Evolutionary conservation across 1,140 invertebrate genomes (phyloP).

Genomic region (Uloborus diversus): DNA sequence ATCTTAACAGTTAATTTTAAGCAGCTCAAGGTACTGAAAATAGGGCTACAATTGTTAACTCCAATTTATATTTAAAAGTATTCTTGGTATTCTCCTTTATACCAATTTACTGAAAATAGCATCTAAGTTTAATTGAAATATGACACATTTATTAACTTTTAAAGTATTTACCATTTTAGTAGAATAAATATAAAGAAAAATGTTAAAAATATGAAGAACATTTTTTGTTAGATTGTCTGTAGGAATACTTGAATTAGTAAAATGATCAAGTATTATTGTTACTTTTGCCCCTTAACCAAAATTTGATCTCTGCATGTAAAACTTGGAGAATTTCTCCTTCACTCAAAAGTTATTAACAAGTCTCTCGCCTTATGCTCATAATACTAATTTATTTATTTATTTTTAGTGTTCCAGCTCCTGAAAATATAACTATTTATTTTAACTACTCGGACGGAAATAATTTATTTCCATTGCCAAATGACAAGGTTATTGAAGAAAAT

Average conservation of each 20-base stretch:
- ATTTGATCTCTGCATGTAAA: background rate
- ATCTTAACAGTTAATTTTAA: too few species aligned
- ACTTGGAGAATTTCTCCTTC: background rate
- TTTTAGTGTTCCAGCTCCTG: conserved; percentile 19
- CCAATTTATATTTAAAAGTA: too few species aligned
- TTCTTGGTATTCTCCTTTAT: too few species aligned
- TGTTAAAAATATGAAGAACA: too few species aligned
- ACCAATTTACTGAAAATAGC: too few species aligned
- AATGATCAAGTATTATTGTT: background rate
- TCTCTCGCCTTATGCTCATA: background rate
- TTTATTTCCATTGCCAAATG: conserved; percentile 31
- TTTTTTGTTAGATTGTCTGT: background rate
- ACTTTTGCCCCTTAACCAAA: background rate
- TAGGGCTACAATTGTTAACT: too few species aligned
- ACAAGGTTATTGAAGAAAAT: conserved; percentile 1
- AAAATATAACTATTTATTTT: conserved; percentile 24
- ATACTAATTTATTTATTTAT: background rate
- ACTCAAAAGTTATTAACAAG: background rate
- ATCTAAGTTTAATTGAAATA: too few species aligned
- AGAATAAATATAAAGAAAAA: too few species aligned
- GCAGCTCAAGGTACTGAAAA: too few species aligned
- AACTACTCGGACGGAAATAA: conserved; percentile 31
- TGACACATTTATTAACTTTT: too few species aligned
- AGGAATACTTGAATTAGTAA: background rate
- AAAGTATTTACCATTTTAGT: too few species aligned